Base-by-base conservation (phyloP, 2,113 vertebrate genomes). In the Phylloscopus whistleri region DNA sequence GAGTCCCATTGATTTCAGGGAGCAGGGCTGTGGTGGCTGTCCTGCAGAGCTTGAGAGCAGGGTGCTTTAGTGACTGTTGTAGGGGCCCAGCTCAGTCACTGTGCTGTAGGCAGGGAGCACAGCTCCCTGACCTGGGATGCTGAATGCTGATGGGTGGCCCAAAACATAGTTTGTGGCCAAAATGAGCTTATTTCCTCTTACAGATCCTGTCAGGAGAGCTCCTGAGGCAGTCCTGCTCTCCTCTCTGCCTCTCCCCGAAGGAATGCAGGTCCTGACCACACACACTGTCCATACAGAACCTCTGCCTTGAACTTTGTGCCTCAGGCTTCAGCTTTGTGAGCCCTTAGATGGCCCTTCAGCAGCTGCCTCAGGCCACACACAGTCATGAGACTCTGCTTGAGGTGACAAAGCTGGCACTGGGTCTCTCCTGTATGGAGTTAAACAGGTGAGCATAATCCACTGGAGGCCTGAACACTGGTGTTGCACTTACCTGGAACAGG, bases 301-400 rank as follows among this genome's bases (percentile, higher is more conserved):
- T 92, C 73, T 89, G 73, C 87, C 89, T 78, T 89, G 68, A 95
- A 52, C 64, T 67, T 59, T 19, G 35, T 80, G 79, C 81, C 69
- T 91, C 2, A 1, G 74, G 55, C 69, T 70, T 59, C 60, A 91
- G 69, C 72, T 81, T 46, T 43, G 44, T 59, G 74, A 89, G 74
- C 81, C 77, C 77, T 77, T 21, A 31, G 44, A 53, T 10, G 22
- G 84, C 49, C 55, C 48, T 81, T 68, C 69, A 79, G 78, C 87
- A 91, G 87, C 90, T 94, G 84, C 80, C 48, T 75, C 63, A 49
- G 89, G 59, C 93, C 87, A 89, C 92, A 63, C 77, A n/a, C 76
- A 64, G 90, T 30, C 7, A 1, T 28, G 26, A 6, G 64, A 39
- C 44, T 66, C 31, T 60, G 69, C 74, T 48, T 81, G 56, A 93